phyloP scores from a whole-genome alignment of 2,113 vertebrate genomes.

The Oreocharis arfaki region DNA sequence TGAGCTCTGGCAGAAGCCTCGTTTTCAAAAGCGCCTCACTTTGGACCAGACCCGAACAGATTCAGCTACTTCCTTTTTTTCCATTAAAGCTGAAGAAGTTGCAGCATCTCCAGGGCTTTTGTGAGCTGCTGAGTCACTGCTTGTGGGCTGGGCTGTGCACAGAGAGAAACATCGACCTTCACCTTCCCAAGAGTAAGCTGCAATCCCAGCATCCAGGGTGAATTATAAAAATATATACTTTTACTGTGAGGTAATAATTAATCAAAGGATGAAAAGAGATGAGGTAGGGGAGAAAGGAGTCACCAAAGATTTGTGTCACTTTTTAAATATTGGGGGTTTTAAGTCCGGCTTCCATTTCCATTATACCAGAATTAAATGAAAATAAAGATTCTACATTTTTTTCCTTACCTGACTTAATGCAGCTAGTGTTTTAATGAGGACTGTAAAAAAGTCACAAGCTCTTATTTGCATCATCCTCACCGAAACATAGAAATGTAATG shows the following conservation, averaged over 20 bases:
- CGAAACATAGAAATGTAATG: background rate
- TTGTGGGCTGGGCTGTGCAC: background rate
- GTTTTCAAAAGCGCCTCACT: background rate
- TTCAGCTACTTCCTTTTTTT: background rate
- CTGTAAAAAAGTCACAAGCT: background rate
- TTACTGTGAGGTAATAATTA: background rate
- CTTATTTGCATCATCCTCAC: background rate
- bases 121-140: slow-evolving; percentile 11
- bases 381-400: background rate
- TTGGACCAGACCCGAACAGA: background rate
- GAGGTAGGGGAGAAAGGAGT: background rate
- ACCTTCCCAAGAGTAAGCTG: background rate
- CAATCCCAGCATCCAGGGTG: background rate
- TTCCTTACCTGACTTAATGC: background rate
- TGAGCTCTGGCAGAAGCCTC: background rate
- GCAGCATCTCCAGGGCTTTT: background rate
- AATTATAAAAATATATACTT: background rate
- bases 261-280: background rate
- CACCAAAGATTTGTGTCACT: background rate
- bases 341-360: background rate
- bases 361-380: background rate
- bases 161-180: background rate
- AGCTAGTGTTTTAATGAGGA: background rate
- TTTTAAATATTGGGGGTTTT: background rate
- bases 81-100: background rate